phyloP scores from a whole-genome alignment of 2,888 invertebrate genomes.

The Caradrina clavipalpis region DNA sequence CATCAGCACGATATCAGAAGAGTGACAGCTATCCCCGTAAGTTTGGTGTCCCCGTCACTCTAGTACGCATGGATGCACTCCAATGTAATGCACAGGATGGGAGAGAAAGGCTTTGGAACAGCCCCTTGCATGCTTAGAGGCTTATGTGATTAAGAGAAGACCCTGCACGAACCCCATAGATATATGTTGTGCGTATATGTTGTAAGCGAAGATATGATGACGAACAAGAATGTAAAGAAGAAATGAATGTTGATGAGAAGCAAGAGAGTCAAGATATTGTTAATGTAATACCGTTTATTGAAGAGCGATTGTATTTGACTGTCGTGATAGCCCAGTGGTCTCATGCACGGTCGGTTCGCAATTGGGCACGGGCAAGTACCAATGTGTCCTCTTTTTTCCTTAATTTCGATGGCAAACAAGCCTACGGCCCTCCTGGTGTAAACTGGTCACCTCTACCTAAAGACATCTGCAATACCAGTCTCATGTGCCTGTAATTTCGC shows the following conservation, averaged over 20 bases:
- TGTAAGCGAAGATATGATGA: conserved; percentile 62
- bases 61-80: conserved; percentile 88
- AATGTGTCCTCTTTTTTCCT: too few species aligned
- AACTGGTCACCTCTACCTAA: too few species aligned
- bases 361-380: too few species aligned
- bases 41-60: conserved; percentile 88
- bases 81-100: conserved; percentile 75
- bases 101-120: conserved; percentile 85
- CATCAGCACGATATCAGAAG: conserved; percentile 76
- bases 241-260: conserved; percentile 53
- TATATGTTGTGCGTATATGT: conserved; percentile 77
- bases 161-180: conserved; percentile 87
- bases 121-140: conserved; percentile 90
- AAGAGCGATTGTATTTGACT: conserved; percentile 16
- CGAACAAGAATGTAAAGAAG: conserved; percentile 57
- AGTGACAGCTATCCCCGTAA: conserved; percentile 88
- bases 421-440: too few species aligned
- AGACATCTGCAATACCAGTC: too few species aligned
- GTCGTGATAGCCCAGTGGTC: too few species aligned
- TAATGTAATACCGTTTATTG: conserved; percentile 23
- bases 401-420: too few species aligned
- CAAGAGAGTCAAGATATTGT: conserved; percentile 45
- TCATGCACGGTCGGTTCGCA: too few species aligned
- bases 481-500: too few species aligned
- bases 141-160: conserved; percentile 86